These are phyloP conservation scores for Probaryconus sp. DNA, from an alignment of 1,140 invertebrate species.

Conservation along the genomic window DNA sequence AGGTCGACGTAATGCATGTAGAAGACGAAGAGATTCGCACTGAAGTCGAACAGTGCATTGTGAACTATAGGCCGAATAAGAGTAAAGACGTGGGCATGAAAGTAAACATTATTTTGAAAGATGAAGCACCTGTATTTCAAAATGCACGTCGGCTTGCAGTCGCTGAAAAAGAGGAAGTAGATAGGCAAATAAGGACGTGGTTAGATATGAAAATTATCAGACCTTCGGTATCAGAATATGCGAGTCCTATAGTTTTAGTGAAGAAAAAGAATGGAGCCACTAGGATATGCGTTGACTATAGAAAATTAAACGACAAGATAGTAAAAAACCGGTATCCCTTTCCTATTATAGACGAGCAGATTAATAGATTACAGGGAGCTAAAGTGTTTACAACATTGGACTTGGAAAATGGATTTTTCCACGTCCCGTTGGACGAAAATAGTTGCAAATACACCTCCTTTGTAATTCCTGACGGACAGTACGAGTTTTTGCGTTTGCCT, in stretches of 20 bases:
- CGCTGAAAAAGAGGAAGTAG: constrained; percentile 5
- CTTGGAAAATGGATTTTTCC: no score
- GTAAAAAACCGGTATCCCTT: constrained; percentile 12
- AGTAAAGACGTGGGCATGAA: not conserved
- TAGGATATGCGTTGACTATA: constrained; percentile 8
- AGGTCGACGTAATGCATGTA: not conserved
- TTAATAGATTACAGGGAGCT: constrained; percentile 2
- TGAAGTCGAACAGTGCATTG: not conserved
- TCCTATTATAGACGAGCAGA: constrained; percentile 2
- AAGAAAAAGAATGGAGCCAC: not conserved
- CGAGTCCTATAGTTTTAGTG: constrained; percentile 17
- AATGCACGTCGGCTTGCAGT: constrained; percentile 8
- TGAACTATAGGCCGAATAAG: constrained; percentile 10
- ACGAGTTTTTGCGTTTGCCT: no score
- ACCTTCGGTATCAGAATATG: constrained; percentile 57
- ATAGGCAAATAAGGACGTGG: constrained; percentile 1
- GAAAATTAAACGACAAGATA: no score
- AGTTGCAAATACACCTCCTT: constrained; percentile 2
- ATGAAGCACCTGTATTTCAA: constrained; percentile 13
- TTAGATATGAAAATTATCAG: constrained; percentile 25
- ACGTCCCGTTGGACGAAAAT: not conserved
- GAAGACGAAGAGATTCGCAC: constrained; percentile 4
- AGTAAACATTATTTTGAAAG: constrained; percentile 13
- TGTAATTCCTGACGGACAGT: not conserved
- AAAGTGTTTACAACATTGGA: not conserved